Evolutionary conservation across 2,888 invertebrate species (phyloP).

Genomic region (Hemistola chrysoprasaria): DNA sequence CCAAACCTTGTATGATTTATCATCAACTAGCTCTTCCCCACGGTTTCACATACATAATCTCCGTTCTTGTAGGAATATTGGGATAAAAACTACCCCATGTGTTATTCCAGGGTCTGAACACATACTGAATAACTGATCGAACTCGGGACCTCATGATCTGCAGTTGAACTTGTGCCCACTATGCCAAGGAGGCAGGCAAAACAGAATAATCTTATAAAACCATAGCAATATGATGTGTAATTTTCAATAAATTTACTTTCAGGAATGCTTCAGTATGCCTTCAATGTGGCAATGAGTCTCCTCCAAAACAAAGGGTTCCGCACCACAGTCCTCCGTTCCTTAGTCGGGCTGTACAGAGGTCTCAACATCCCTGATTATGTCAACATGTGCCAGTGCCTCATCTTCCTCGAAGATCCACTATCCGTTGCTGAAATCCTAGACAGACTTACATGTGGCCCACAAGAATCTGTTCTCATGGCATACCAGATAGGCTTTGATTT

Average conservation of each 20-base stretch:
- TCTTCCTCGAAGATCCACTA: conserved; percentile 96
- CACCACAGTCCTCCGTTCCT: conserved; percentile 92
- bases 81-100: too few relatives aligned
- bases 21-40: too few relatives aligned
- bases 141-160: too few relatives aligned
- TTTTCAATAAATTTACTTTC: conserved; percentile 38
- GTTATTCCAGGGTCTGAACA: too few relatives aligned
- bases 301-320: conserved; percentile 97
- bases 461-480: conserved; percentile 95
- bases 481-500: conserved; percentile 99
- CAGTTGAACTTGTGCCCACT: too few relatives aligned
- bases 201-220: neutral
- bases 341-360: conserved; percentile 95
- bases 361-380: conserved; percentile 97
- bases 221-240: neutral
- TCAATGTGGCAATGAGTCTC: conserved; percentile 97
- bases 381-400: conserved; percentile 98
- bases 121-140: too few relatives aligned
- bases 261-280: conserved; percentile 96
- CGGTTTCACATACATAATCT: too few relatives aligned
- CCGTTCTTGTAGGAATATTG: too few relatives aligned
- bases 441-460: conserved; percentile 89
- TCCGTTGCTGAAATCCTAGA: conserved; percentile 97
- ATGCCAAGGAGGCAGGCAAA: too few relatives aligned
- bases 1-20: too few relatives aligned